Base-by-base conservation (phyloP, 2,797 vertebrate genomes). In the Cuculus canorus region DNA sequence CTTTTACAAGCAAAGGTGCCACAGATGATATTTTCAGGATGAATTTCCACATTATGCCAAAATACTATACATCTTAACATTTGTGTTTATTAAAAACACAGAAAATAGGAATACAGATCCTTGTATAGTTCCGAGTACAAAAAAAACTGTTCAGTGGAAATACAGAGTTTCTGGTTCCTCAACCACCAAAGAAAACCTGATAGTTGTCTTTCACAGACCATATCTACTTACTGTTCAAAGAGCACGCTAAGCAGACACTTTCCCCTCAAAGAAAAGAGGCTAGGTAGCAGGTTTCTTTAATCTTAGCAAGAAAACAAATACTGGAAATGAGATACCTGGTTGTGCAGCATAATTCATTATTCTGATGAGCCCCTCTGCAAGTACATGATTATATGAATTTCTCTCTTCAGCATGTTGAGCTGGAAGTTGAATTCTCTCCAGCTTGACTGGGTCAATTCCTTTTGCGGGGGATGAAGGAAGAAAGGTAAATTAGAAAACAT, bases 261-360 rank as follows among this genome's bases (percentile, higher is more conserved):
- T 59, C 17, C 13, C 10, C 24, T 73, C 37, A 64, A 33, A 76
- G 27, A 64, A 5, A 48, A 56, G 39, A 53, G 17, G 15, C 28
- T 57, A 66, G 23, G 32, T 13, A 71, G 9, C 30, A n/a, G 71
- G 53, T 54, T 30, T 32, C 54, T 41, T 43, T 48, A 23, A 45
- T 5, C 32, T 52, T 54, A 64, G 25, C 35, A 57, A 7, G 30
- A 81, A 69, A 91, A 66, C 12, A 53, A 71, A 48, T 17, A 25
- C 3, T 35, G 15, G 43, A 52, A 54, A 88, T 39, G 50, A 8
- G 23, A 53, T 97, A 99, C 99, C 99, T 98, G 98, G 98, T 78
- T 99, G 99, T 48, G 99, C 98, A 33, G 99, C 98, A 6, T 98
- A 98, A 96, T 98, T 99, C 98, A 99, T 99, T 77, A 99, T 98